phyloP scores from a whole-genome alignment of 2,113 vertebrate species.

The Paramormyrops kingsleyae region DNA sequence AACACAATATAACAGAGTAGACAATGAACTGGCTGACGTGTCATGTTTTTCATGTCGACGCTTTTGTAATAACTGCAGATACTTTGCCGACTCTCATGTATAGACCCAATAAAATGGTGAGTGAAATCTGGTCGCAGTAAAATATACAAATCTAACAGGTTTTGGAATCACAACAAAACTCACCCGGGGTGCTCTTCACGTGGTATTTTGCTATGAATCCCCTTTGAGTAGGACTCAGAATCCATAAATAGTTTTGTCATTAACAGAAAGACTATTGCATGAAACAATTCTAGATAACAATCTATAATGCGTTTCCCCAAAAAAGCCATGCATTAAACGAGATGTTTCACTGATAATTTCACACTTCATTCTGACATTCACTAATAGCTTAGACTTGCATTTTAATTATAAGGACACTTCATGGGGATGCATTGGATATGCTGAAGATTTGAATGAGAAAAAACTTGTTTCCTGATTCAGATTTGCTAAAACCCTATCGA shows the following conservation, averaged over 20 bases:
- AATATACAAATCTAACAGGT: neutral
- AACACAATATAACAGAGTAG: neutral
- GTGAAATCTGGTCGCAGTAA: neutral
- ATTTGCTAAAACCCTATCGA: neutral
- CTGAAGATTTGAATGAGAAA: neutral
- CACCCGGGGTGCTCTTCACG: neutral
- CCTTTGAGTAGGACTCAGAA: neutral
- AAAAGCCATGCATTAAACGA: neutral
- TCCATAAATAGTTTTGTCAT: neutral
- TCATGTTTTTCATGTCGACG: neutral
- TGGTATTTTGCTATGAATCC: neutral
- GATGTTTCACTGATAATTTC: neutral
- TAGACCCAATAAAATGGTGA: neutral
- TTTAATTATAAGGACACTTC: constrained; percentile 1
- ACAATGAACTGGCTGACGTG: neutral
- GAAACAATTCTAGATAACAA: neutral
- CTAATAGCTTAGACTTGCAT: neutral
- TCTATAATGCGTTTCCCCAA: neutral
- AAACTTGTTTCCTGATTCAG: neutral
- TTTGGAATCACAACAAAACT: constrained; percentile 1
- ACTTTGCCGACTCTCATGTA: neutral
- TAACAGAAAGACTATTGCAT: neutral
- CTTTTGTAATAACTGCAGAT: neutral
- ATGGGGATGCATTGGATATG: neutral
- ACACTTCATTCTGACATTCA: neutral